Conservation (phyloP, 2,113 vertebrate species). For the Gopherus evgoodei region DNA sequence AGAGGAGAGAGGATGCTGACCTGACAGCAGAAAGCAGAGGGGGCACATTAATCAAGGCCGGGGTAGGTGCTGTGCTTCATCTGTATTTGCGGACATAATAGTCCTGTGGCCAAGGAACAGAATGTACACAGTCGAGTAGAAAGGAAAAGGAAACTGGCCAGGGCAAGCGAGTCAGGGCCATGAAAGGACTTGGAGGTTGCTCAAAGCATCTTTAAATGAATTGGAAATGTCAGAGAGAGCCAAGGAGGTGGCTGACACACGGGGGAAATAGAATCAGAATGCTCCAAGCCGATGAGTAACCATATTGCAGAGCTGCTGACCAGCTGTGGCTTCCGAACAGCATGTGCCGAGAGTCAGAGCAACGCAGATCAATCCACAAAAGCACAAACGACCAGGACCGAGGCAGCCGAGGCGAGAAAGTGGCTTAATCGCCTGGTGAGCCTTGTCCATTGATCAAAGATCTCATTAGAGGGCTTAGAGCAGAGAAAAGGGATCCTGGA, state of each 20-base stretch:
- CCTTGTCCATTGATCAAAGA: not conserved
- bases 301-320: fast-evolving
- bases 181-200: not conserved
- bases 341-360: fast-evolving
- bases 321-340: not conserved
- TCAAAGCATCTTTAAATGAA: not conserved
- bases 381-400: fast-evolving
- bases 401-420: fast-evolving
- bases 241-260: not conserved
- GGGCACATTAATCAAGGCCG: fast-evolving
- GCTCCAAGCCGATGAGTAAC: fast-evolving
- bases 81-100: fast-evolving
- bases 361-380: fast-evolving
- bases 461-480: not conserved
- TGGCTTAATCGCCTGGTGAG: fast-evolving
- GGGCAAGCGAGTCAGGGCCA: not conserved
- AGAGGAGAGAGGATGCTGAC: not conserved
- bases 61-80: fast-evolving
- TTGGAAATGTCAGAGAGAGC: not conserved
- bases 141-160: not conserved
- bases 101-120: not conserved
- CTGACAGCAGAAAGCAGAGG: fast-evolving
- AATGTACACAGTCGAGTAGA: fast-evolving
- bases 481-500: not conserved
- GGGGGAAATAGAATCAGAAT: fast-evolving